Evolutionary conservation across 2,797 vertebrate genomes (phyloP), one percentile per base, ranked within the genome.

Genomic region (Neosilurus mollespiculum): DNA sequence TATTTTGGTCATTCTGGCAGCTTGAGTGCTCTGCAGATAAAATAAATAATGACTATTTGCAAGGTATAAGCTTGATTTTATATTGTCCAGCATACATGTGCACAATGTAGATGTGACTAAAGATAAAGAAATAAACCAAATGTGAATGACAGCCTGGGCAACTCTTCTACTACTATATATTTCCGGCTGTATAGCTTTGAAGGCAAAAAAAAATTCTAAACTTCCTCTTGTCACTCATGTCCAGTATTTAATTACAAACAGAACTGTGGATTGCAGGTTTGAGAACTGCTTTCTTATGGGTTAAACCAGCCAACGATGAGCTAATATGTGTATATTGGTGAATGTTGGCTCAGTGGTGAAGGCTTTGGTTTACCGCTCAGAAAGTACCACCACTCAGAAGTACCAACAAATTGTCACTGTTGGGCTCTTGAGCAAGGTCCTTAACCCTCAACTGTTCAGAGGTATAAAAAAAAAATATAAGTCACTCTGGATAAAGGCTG

Each of bases 1-100:
- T 77, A 15, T 77, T 77, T 15, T 65, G 77, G 61, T 53, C 61
- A 65, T 65, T 79, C 11, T 78, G 75, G 22, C 73, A 51, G 65
- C 77, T 58, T 70, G 54, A 67, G 64, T 69, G 11, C 77, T 30
- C 37, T 3, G 43, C 9, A 78, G 77, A 78, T 78, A 78, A 78
- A 26, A 78, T 65, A 79, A 65, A 65, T 53, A 79, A 65, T 79
- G 43, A 53, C 76, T 6, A 65, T 78, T 64, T 78, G 30, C 59
- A 26, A 26, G 61, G 43, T 51, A 11, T n/a, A 18, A 6, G 37
- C n/a, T 58, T 11, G 9, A 24, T 49, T 51, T 9, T 65, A 15
- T 65, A 64, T 64, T 53, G 43, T 78, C 8, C 51, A 53, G 14
- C n/a, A 30, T 78, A 59, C n/a, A 2, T 51, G 75, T 18, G 76